These are phyloP conservation scores for Leucophenga montana DNA, from an alignment of 2,888 invertebrate species.

Conservation along the genomic window DNA sequence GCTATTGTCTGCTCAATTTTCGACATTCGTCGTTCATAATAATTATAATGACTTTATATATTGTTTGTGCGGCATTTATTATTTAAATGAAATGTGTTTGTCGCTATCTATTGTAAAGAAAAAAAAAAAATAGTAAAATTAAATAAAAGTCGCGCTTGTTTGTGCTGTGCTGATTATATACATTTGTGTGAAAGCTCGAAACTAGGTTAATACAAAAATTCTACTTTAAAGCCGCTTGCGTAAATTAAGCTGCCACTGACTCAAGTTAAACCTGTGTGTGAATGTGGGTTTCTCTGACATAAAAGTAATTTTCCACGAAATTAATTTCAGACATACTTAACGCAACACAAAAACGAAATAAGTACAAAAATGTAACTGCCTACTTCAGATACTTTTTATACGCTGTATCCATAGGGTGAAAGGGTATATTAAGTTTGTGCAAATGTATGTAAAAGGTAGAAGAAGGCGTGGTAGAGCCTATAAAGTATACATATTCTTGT, in stretches of 20 bases:
- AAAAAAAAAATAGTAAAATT: background rate
- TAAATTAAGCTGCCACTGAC: too few relatives aligned
- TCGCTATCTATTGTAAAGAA: background rate
- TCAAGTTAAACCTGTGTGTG: too few relatives aligned
- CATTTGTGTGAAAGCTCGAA: too few relatives aligned
- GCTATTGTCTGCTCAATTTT: background rate
- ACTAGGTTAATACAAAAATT: too few relatives aligned
- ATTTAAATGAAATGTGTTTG: slow-evolving; percentile 17
- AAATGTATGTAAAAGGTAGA: too few relatives aligned
- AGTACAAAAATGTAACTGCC: background rate
- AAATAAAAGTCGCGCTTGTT: too few relatives aligned
- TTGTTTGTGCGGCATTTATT: slow-evolving; percentile 10
- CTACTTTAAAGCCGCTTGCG: too few relatives aligned
- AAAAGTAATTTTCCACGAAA: slow-evolving; percentile 10
- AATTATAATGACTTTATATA: slow-evolving; percentile 11
- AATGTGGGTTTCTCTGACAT: background rate
- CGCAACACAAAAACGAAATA: background rate
- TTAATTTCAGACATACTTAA: background rate
- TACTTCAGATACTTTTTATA: slow-evolving; percentile 2
- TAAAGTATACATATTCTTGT: too few relatives aligned
- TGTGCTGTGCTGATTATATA: too few relatives aligned
- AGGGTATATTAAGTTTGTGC: too few relatives aligned
- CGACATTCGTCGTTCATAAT: background rate
- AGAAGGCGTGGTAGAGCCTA: too few relatives aligned
- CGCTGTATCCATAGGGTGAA: too few relatives aligned